Conservation (phyloP, 2,113 vertebrate species). For the Carettochelys insculpta region DNA sequence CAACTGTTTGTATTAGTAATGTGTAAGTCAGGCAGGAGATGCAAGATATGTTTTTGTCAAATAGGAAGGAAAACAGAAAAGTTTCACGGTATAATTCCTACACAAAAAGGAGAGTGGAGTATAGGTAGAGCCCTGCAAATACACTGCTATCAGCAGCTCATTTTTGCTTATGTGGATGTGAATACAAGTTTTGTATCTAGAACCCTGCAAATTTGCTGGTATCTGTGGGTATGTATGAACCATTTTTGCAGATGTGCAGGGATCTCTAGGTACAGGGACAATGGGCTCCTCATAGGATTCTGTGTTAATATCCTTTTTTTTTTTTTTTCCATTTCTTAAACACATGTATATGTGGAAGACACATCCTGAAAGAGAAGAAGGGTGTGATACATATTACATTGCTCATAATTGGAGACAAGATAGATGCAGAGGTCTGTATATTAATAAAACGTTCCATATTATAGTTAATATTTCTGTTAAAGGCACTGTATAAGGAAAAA, state of each 20-base stretch:
- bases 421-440: neutral
- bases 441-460: constrained; percentile 2
- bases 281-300: neutral
- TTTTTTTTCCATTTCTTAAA: no score
- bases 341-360: neutral
- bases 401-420: neutral
- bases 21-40: neutral
- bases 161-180: no score
- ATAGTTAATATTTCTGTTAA: neutral
- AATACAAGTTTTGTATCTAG: no score
- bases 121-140: neutral
- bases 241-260: no score
- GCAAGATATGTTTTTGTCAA: neutral
- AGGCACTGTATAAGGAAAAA: neutral
- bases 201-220: no score
- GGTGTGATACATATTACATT: neutral
- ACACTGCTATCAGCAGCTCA: no score
- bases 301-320: neutral
- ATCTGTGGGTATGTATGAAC: no score
- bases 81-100: neutral
- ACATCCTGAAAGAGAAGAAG: neutral
- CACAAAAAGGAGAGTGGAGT: constrained; percentile 1
- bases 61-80: neutral
- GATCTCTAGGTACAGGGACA: no score
- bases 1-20: neutral